These are phyloP conservation scores for Dendrolimus houi DNA, from an alignment of 2,888 invertebrate species.

Conservation along the genomic window DNA sequence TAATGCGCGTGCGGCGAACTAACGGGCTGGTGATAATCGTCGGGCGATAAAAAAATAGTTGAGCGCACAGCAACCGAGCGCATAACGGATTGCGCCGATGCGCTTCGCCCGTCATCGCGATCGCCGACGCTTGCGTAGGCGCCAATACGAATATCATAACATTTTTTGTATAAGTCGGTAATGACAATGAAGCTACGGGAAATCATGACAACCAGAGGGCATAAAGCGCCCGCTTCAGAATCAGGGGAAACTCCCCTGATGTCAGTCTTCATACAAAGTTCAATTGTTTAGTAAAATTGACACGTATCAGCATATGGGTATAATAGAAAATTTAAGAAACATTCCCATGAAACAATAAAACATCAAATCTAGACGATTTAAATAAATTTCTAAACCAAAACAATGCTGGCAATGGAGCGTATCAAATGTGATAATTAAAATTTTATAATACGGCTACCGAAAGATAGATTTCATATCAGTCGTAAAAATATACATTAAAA, in stretches of 20 bases:
- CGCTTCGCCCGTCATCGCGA: slow-evolving; percentile 54
- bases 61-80: slow-evolving; percentile 25
- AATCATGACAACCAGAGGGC: too few relatives aligned
- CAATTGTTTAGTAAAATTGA: too few relatives aligned
- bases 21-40: slow-evolving; percentile 62
- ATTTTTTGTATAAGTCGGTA: too few relatives aligned
- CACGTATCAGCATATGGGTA: too few relatives aligned
- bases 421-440: slow-evolving; percentile 6
- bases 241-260: too few relatives aligned
- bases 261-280: too few relatives aligned
- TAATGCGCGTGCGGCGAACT: slow-evolving; percentile 50
- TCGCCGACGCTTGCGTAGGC: slow-evolving; percentile 20
- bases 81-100: slow-evolving; percentile 57
- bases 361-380: too few relatives aligned
- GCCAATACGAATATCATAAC: background rate
- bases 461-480: slow-evolving; percentile 8
- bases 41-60: slow-evolving; percentile 46
- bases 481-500: slow-evolving; percentile 7
- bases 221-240: too few relatives aligned
- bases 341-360: too few relatives aligned
- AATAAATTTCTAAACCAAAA: slow-evolving; percentile 2
- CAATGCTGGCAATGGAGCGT: background rate
- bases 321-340: too few relatives aligned
- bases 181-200: too few relatives aligned
- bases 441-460: slow-evolving; percentile 16